Base-by-base conservation (phyloP, 1,140 invertebrate genomes). In the Drosophila mojavensis region DNA sequence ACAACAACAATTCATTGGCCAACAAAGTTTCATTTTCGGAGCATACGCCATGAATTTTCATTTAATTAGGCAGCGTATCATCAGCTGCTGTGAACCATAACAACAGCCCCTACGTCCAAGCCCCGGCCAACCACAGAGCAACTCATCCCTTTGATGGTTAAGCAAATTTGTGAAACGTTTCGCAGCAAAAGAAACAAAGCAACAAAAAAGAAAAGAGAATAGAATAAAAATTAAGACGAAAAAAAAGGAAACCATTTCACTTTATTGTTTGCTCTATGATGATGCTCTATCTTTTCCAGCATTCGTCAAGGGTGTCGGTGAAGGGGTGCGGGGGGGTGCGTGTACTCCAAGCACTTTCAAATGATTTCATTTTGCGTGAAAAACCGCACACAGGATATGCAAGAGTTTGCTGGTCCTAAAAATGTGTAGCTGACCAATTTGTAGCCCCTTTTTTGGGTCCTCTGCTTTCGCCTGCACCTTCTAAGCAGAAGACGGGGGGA, bases 21-120 rank as follows among this genome's bases (percentile, higher is more conserved):
- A 56, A 88, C 43, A 89, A 89, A 79, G 74, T 88, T 88, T 89
- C 60, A 48, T 59, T 59, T 76, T 75, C 60, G 59, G 63, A 72
- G 69, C 76, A 78, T 89, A 84, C 80, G 84, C 84, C 80, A 88
- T 88, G 84, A 88, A 89, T 88, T 88, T 88, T 88, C 84, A 88
- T 88, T 88, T 88, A 88, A 88, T 88, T 88, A 88, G 84, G 80
- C 73, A 75, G 77, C 61, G 70, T 56, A 63, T 69, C 69, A 60
- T 71, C 74, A 72, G 67, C 68, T 65, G 33, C 61, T 41, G 5
- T 13, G 55, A 28, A 10, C 17, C 59, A 20, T 51, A 17, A n/a
- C 26, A 3, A 4, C 30, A 36, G 9, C 9, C 39, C 5, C 51
- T 24, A 11, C 36, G 63, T 15, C 47, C 43, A 67, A 0, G 15